Evolutionary conservation across 2,888 invertebrate genomes (phyloP).

Genomic region (Nasonia oneida): DNA sequence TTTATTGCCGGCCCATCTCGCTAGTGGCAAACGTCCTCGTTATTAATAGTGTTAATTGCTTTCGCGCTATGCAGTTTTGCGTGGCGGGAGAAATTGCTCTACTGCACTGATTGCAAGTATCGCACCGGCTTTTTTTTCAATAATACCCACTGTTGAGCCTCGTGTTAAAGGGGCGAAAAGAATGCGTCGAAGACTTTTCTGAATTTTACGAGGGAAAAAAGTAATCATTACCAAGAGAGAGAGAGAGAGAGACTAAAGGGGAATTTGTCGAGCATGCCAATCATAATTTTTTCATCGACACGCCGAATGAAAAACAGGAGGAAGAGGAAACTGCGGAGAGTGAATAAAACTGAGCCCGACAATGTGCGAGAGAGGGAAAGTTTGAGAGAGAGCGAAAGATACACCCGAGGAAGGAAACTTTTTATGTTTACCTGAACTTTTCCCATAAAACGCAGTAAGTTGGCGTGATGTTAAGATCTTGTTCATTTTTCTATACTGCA

Average conservation of each 20-base stretch:
- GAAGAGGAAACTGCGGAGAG: not conserved
- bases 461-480: constrained; percentile 36
- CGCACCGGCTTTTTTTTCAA: no score
- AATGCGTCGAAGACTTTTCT: not conserved
- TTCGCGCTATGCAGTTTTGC: not conserved
- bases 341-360: constrained; percentile 30
- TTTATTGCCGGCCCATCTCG: constrained; percentile 13
- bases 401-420: constrained; percentile 45
- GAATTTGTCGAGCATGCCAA: constrained; percentile 24
- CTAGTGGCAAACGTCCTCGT: not conserved
- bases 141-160: not conserved
- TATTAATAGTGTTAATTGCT: constrained; percentile 34
- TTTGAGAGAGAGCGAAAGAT: constrained; percentile 43
- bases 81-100: not conserved
- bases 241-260: no score
- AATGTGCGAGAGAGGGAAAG: constrained; percentile 42
- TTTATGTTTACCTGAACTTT: constrained; percentile 53
- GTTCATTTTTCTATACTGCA: constrained; percentile 37
- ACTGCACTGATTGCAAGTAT: not conserved
- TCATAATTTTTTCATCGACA: constrained; percentile 18
- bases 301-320: not conserved
- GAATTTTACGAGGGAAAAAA: not conserved
- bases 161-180: not conserved
- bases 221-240: no score
- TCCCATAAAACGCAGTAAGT: constrained; percentile 43